Conservation (phyloP, 2,888 invertebrate genomes). For the Coelogynopora nodosa region DNA sequence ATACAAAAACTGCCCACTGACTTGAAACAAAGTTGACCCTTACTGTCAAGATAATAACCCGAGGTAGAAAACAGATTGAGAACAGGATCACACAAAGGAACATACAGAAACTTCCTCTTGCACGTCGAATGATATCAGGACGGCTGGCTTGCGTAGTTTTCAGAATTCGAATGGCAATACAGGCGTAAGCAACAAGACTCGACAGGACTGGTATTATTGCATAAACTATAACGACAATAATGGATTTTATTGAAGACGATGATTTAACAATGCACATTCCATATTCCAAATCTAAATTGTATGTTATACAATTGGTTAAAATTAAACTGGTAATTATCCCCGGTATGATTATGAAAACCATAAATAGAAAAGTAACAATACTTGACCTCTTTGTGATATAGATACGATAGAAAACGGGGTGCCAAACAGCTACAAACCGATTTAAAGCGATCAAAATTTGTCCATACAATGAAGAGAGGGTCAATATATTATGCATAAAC, state of each 20-base stretch:
- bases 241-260: too few relatives aligned
- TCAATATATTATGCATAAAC: background rate
- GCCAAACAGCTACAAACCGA: background rate
- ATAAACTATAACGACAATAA: background rate
- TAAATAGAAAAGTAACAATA: background rate
- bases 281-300: too few relatives aligned
- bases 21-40: background rate
- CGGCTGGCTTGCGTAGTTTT: background rate
- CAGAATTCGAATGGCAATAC: background rate
- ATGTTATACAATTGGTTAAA: background rate
- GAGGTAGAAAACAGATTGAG: background rate
- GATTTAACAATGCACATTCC: background rate
- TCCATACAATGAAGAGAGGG: background rate
- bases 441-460: background rate
- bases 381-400: background rate
- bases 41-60: background rate
- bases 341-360: background rate
- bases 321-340: background rate
- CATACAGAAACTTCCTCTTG: background rate
- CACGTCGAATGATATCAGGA: background rate
- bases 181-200: background rate
- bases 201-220: background rate
- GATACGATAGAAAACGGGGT: background rate
- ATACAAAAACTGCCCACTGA: background rate
- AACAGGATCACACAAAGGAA: background rate